phyloP scores from a whole-genome alignment of 1,140 invertebrate genomes.

The Dendrolimus kikuchii region DNA sequence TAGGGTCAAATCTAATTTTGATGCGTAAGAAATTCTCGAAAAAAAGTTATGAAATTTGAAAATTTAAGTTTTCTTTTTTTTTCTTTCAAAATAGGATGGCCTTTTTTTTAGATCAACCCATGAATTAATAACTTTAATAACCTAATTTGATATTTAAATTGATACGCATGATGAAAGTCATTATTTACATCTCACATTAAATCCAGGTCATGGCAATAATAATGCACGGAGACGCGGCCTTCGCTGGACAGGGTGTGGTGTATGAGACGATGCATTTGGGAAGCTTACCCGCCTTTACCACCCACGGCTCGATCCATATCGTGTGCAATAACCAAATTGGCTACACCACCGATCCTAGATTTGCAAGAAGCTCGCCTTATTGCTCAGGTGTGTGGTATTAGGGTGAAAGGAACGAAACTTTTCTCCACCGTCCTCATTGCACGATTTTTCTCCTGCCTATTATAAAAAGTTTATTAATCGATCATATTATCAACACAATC shows the following conservation, averaged over 20 bases:
- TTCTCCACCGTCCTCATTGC: too few species aligned
- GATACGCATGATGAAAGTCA: too few species aligned
- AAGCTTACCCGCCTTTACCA: slow-evolving; percentile 89
- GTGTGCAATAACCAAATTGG: slow-evolving; percentile 94
- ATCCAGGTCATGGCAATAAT: slow-evolving; percentile 73
- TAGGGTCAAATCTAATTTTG: too few species aligned
- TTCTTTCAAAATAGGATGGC: neutral
- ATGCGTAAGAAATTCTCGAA: too few species aligned
- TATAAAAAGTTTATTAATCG: too few species aligned
- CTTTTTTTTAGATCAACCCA: too few species aligned
- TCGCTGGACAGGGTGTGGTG: slow-evolving; percentile 44
- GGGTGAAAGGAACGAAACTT: neutral
- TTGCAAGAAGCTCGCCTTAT: slow-evolving; percentile 76
- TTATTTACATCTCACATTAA: neutral
- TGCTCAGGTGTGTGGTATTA: slow-evolving; percentile 74
- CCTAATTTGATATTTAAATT: too few species aligned
- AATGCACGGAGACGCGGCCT: slow-evolving; percentile 42
- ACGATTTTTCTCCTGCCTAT: too few species aligned
- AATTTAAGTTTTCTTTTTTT: neutral
- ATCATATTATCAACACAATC: too few species aligned
- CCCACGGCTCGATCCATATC: slow-evolving; percentile 91
- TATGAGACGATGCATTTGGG: slow-evolving; percentile 92
- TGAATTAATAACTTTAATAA: too few species aligned
- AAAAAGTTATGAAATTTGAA: too few species aligned
- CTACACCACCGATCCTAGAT: slow-evolving; percentile 93